These are phyloP conservation scores for Invenusta paracnida DNA, from an alignment of 2,888 invertebrate species.

Conservation along the genomic window DNA sequence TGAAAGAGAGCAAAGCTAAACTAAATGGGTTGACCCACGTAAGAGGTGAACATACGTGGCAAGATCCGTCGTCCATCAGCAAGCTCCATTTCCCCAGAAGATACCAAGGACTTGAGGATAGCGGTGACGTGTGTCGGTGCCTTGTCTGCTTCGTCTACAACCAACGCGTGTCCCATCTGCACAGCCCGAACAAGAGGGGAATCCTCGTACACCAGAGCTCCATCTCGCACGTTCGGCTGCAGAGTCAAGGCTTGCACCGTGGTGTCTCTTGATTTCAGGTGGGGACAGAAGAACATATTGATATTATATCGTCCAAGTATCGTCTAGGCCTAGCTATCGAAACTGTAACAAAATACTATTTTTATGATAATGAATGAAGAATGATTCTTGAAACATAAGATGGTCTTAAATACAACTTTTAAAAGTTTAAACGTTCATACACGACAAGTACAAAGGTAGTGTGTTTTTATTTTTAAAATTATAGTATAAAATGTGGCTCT, in stretches of 20 bases:
- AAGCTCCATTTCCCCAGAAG: constrained; percentile 87
- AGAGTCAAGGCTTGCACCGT: constrained; percentile 87
- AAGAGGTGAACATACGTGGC: constrained; percentile 48
- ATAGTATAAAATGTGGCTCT: too few species aligned
- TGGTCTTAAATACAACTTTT: too few species aligned
- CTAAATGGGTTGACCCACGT: too few species aligned
- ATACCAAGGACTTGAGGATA: constrained; percentile 87
- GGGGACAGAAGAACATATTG: background rate
- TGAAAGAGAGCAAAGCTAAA: too few species aligned
- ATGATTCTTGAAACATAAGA: too few species aligned
- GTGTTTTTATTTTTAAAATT: too few species aligned
- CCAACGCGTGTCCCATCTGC: constrained; percentile 78
- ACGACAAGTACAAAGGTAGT: too few species aligned
- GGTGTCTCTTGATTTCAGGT: constrained; percentile 69
- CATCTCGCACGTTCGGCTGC: constrained; percentile 82
- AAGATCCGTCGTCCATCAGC: constrained; percentile 87
- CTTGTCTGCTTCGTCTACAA: constrained; percentile 94
- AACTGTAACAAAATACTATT: background rate
- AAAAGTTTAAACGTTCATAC: too few species aligned
- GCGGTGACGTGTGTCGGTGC: constrained; percentile 95
- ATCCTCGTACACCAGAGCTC: constrained; percentile 83
- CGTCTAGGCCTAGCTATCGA: background rate
- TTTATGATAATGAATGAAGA: too few species aligned
- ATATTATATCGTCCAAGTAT: background rate
- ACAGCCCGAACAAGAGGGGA: constrained; percentile 83